Evolutionary conservation across 2,888 invertebrate genomes (phyloP).

Genomic region (Limenitis camilla): DNA sequence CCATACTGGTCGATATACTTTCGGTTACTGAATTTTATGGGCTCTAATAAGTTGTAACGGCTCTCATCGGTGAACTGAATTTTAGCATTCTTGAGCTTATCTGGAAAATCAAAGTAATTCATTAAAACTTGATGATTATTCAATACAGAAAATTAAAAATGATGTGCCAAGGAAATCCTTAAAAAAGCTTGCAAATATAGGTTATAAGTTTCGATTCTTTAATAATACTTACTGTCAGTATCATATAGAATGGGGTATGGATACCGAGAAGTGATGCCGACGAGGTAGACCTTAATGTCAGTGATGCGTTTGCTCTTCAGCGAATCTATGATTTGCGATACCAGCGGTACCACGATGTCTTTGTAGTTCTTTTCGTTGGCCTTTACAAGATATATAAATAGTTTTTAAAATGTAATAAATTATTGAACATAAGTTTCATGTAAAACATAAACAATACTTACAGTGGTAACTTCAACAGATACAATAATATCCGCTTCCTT

Average conservation of each 20-base stretch:
- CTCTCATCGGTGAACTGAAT: slow-evolving; percentile 48
- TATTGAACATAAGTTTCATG: too few species aligned
- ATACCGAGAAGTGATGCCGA: slow-evolving; percentile 74
- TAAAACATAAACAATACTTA: slow-evolving; percentile 28
- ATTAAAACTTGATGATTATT: neutral
- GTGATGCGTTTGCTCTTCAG: slow-evolving; percentile 71
- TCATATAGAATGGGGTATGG: slow-evolving; percentile 63
- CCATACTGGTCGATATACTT: slow-evolving; percentile 31
- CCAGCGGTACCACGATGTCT: slow-evolving; percentile 76
- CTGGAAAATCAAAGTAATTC: slow-evolving; percentile 32
- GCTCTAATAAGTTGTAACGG: slow-evolving; percentile 37
- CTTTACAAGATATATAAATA: slow-evolving; percentile 25
- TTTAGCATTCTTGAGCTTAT: slow-evolving; percentile 60
- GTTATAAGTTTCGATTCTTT: too few species aligned
- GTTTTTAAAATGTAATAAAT: too few species aligned
- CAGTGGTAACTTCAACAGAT: slow-evolving; percentile 78
- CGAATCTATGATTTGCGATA: slow-evolving; percentile 74
- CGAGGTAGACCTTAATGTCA: slow-evolving; percentile 64
- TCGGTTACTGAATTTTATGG: slow-evolving; percentile 37
- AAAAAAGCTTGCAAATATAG: neutral
- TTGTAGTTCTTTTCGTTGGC: slow-evolving; percentile 78
- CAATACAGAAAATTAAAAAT: neutral
- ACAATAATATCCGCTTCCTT: slow-evolving; percentile 88
- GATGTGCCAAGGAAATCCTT: neutral
- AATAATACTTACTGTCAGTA: slow-evolving; percentile 51